A percentile compares a stretch with the other conserved stretches of the same genome.
Evolutionary conservation across 2,888 invertebrate genomes (phyloP).

Genomic region (Drosophila picticornis): DNA sequence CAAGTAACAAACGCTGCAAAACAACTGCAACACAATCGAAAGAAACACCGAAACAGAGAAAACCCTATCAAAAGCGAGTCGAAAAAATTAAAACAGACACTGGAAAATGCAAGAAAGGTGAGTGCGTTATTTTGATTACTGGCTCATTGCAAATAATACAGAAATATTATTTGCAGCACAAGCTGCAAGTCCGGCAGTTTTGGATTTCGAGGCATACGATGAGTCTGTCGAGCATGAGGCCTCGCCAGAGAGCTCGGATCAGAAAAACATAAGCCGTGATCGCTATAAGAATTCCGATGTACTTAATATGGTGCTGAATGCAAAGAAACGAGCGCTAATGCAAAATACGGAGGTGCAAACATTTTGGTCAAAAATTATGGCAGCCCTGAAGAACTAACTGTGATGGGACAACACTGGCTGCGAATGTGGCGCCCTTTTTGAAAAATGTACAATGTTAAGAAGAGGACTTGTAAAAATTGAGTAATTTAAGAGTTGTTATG

Average conservation of each 20-base stretch:
- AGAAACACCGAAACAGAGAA: constrained; percentile 64
- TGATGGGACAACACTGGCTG: constrained; percentile 13
- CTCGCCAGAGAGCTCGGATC: constrained; percentile 55
- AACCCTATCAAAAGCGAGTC: constrained; percentile 77
- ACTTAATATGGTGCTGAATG: constrained; percentile 79
- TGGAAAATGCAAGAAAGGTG: constrained; percentile 55
- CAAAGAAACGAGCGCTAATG: constrained; percentile 81
- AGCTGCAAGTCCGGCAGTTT: constrained; percentile 47
- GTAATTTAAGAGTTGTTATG: background rate
- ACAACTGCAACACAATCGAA: constrained; percentile 50
- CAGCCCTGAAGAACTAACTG: constrained; percentile 68
- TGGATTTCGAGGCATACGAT: constrained; percentile 58
- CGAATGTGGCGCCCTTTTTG: background rate
- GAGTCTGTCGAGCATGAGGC: constrained; percentile 54
- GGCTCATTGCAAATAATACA: background rate
- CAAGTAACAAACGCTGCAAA: constrained; percentile 51
- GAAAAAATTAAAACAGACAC: constrained; percentile 69
- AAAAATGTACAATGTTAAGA: background rate
- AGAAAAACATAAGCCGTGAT: constrained; percentile 61
- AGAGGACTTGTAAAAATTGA: background rate
- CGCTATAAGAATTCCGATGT: constrained; percentile 83
- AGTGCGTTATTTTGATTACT: background rate
- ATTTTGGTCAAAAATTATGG: constrained; percentile 79
- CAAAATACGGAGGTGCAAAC: constrained; percentile 81
- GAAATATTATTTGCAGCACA: constrained; percentile 23